phyloP scores from a whole-genome alignment of 2,888 invertebrate species.

The Cancer borealis region DNA sequence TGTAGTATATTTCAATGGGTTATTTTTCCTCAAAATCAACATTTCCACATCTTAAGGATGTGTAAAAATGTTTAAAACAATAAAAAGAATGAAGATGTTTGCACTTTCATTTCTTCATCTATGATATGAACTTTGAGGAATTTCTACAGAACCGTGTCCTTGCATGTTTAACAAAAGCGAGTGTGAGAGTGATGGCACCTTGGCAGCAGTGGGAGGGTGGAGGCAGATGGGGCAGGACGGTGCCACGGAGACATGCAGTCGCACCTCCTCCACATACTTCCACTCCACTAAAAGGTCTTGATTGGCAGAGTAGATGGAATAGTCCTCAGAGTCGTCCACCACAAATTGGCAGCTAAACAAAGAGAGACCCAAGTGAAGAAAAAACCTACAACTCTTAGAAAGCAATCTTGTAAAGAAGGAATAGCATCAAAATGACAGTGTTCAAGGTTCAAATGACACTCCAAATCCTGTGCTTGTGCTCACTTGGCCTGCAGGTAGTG shows the following conservation, averaged over 20 bases:
- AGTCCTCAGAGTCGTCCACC: conserved; percentile 87
- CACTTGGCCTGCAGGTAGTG: conserved; percentile 96
- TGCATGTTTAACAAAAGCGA: background rate
- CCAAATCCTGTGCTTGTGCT: conserved; percentile 81
- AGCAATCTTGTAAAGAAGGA: background rate
- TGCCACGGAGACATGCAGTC: conserved; percentile 85
- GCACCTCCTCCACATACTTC: conserved; percentile 94
- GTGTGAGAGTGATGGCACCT: conserved; percentile 81
- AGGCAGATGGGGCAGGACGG: conserved; percentile 95
- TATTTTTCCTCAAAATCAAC: background rate
- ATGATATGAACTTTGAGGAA: background rate
- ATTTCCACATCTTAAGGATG: background rate
- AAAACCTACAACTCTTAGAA: background rate
- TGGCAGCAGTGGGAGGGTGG: conserved; percentile 90
- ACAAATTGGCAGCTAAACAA: conserved; percentile 93
- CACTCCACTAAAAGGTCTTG: conserved; percentile 95
- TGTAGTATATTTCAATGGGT: background rate
- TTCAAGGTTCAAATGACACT: conserved; percentile 50
- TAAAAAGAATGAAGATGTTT: background rate
- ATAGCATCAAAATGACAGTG: background rate
- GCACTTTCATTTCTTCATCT: background rate
- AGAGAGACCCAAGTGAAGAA: conserved; percentile 11
- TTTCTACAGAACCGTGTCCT: background rate
- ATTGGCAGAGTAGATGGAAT: conserved; percentile 87
- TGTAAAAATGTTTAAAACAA: background rate